Evolutionary conservation across 2,113 vertebrate genomes (phyloP).

Genomic region (Menidia beryllina): DNA sequence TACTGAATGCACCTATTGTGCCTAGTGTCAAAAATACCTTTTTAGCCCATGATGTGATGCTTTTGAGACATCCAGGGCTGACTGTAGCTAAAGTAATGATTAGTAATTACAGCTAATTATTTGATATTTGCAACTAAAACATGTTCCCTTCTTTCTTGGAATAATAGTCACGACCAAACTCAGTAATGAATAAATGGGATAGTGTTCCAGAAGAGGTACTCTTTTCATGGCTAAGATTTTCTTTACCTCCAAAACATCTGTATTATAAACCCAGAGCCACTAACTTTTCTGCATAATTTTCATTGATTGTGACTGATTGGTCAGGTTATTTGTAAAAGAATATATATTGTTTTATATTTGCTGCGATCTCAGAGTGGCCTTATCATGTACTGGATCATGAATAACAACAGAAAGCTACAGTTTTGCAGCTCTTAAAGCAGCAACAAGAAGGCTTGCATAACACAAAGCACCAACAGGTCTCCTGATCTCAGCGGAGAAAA

Average conservation of each 20-base stretch:
- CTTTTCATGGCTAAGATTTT: too few species aligned
- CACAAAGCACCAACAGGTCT: conserved; percentile 38
- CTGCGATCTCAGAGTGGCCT: neutral
- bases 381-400: neutral
- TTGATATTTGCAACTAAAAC: neutral
- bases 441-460: neutral
- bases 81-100: neutral
- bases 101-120: neutral
- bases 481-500: conserved; percentile 31
- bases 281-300: too few species aligned
- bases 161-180: neutral
- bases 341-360: neutral
- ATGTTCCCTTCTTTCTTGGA: neutral
- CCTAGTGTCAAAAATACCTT: neutral
- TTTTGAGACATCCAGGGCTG: neutral
- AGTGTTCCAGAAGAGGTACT: too few species aligned
- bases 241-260: too few species aligned
- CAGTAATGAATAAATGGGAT: neutral
- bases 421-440: conserved; percentile 1
- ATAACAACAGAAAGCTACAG: neutral
- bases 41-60: neutral
- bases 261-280: too few species aligned
- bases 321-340: too few species aligned
- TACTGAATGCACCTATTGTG: neutral
- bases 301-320: too few species aligned